phyloP scores from a whole-genome alignment of 2,113 vertebrate genomes.

The Sminthopsis crassicaudata region DNA sequence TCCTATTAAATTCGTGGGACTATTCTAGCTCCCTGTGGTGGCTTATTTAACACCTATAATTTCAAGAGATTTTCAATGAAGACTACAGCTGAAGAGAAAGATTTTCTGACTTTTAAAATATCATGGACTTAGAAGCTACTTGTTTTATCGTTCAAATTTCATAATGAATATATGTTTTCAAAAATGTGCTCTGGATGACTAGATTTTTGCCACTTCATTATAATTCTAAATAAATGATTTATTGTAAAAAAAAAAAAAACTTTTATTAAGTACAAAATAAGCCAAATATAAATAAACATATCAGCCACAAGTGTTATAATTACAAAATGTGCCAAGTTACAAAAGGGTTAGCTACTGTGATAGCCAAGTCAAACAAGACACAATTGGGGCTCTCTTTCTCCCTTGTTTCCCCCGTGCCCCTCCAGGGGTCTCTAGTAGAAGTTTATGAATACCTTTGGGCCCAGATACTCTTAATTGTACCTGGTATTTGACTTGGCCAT shows the following conservation, averaged over 20 bases:
- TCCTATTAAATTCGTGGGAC: conserved; percentile 55
- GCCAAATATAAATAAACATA: conserved; percentile 71
- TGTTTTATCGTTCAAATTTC: conserved; percentile 44
- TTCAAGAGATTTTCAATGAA: conserved; percentile 64
- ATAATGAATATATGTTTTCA: conserved; percentile 47
- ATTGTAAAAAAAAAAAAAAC: conserved; percentile 61
- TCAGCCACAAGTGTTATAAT: conserved; percentile 72
- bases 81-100: conserved; percentile 53
- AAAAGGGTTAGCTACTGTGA: conserved; percentile 70
- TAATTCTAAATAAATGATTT: conserved; percentile 74
- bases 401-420: conserved; percentile 48
- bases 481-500: conserved; percentile 70
- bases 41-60: conserved; percentile 70
- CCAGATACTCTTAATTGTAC: conserved; percentile 48
- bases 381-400: conserved; percentile 46
- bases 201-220: conserved; percentile 70
- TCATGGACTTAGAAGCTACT: conserved; percentile 13
- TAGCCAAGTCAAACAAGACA: conserved; percentile 79
- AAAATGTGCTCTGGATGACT: neutral
- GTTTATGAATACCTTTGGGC: conserved; percentile 69
- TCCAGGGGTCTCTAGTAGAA: conserved; percentile 51
- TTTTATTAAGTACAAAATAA: conserved; percentile 58
- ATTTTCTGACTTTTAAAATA: conserved; percentile 61
- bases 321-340: conserved; percentile 79
- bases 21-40: conserved; percentile 41